These are phyloP conservation scores for Heliconius hortense DNA, from an alignment of 2,888 invertebrate species.

Conservation along the genomic window DNA sequence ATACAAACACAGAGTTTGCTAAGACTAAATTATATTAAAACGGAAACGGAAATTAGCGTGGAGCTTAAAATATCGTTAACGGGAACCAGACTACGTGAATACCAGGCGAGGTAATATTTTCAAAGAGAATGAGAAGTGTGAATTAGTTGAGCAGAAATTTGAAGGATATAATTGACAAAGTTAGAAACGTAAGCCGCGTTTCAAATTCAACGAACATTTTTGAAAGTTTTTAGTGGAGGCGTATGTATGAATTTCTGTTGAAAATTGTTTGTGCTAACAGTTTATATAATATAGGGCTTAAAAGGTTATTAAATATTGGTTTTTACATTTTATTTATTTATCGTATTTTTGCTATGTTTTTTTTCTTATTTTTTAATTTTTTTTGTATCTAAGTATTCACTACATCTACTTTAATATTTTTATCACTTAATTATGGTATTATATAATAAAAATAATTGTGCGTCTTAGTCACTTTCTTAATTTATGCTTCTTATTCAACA, in stretches of 20 bases:
- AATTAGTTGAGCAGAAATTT: constrained; percentile 17
- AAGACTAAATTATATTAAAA: constrained; percentile 1
- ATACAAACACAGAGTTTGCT: background rate
- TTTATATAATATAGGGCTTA: no score
- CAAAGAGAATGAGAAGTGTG: constrained; percentile 16
- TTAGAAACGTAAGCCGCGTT: constrained; percentile 5
- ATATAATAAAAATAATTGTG: no score
- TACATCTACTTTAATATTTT: background rate
- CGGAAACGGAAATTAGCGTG: background rate
- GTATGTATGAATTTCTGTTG: background rate
- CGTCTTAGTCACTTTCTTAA: no score
- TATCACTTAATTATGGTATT: background rate
- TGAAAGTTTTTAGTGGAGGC: background rate
- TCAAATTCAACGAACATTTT: background rate
- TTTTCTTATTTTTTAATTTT: background rate
- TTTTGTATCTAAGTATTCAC: no score
- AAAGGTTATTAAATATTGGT: no score
- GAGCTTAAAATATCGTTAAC: constrained; percentile 14
- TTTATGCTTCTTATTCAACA: no score
- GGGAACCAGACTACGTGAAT: background rate
- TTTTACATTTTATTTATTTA: no score
- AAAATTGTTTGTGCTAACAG: background rate
- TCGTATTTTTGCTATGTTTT: background rate
- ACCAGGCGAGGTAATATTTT: constrained; percentile 3
- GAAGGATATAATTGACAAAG: constrained; percentile 16